Base-by-base conservation (phyloP, 2,888 invertebrate genomes). In the Standfussiana lucernea region DNA sequence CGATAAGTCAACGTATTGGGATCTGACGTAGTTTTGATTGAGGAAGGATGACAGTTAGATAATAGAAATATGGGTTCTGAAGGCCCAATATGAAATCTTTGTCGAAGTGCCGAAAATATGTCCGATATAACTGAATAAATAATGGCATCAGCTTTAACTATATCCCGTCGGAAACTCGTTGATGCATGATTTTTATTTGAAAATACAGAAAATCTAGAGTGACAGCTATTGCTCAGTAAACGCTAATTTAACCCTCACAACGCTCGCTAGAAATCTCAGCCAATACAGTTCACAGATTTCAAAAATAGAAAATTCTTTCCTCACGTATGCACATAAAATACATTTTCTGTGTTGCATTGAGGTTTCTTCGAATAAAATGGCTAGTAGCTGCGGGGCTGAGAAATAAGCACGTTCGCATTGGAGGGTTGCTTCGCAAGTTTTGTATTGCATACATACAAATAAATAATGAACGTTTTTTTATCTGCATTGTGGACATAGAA, bases 301-400 rank as follows among this genome's bases (percentile, higher is more conserved):
- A 79, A 82, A 86, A 86, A 87, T 87, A 79, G 73, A 81, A 81
- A 78, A 75, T 75, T 72, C 32, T 32, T 79, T 75, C 70, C 65
- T 64, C 79, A 79, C 79, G 84, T 86, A 74, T 83, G 81, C 72
- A 81, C 75, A 84, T 83, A 83, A 87, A 87, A 86, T 83, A 82
- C 28, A 70, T 74, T 82, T 77, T 79, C 75, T 70, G 50, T 72
- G 70, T 50, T 83, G 77, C 80, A 83, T 76, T 77, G 77, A 76
- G 75, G 74, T 82, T 85, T 77, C 73, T 67, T 35, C 35, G 37
- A 68, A 72, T 83, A 76, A 81, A 80, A 75, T 75, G 50, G 62
- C 65, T 37, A 67, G 65, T 67, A 59, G 70, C 24, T 59, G 42
- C 47, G 10, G 59, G 53, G n/a, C 66, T 70, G 50, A 42, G 56